Base-by-base conservation (phyloP, 2,113 vertebrate species). In the Copsychus sechellarum region DNA sequence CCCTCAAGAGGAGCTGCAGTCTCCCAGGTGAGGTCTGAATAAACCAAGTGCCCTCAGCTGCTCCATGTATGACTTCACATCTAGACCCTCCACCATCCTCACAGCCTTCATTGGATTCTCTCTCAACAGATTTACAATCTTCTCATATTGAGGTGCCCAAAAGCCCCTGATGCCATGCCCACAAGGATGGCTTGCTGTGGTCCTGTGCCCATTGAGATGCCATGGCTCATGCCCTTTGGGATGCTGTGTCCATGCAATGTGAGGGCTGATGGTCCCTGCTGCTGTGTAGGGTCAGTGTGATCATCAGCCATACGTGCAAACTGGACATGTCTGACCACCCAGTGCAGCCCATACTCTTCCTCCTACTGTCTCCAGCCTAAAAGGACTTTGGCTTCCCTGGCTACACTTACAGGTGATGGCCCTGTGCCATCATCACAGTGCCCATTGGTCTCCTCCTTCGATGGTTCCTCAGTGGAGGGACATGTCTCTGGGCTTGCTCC, bases 261-360 rank as follows among this genome's bases (percentile, higher is more conserved):
- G 29, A 70, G n/a, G n/a, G 47, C n/a, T 33, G 6, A 31, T 3
- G 2, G 29, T 42, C 42, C 36, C 62, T 73, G 40, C 67, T 71
- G 81, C 94, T 99, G 98, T 98, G 98, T 34, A 98, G 98, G 9
- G 98, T 99, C 2, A 98, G 98, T 2, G 98, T 98, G 79, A 98
- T 98, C 81, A 98, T 98, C 73, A 98, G 97, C 97, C 98, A 97
- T 98, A 96, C 98, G 50, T 99, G 98, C 93, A 97, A 99, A 93
- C 96, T 99, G 76, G 98, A 99, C 91, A 73, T 98, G 83, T 95
- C 98, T 5, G 93, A 98, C 2, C 21, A 98, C 97, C 0, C 33
- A 97, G 19, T 99, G 98, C 88, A 98, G 98, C 71, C 98, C 98
- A 34, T 97, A 93, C 14, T 99, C 99, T 69, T 98, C 98, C n/a